Evolutionary conservation across 2,888 invertebrate species (phyloP).

Genomic region (Ophion costatus): DNA sequence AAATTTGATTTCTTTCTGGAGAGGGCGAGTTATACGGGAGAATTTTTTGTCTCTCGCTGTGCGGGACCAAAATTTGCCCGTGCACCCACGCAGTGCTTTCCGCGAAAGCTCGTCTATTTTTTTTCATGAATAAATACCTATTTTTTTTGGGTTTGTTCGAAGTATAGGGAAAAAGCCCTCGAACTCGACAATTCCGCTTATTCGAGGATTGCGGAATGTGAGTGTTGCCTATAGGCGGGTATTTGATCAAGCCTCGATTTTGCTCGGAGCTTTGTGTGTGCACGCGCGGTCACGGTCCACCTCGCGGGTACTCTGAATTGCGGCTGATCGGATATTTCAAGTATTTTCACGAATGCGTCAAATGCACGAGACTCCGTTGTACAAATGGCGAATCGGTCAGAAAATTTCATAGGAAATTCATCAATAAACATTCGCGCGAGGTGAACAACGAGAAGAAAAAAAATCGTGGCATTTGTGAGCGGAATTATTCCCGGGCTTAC

Average conservation of each 20-base stretch:
- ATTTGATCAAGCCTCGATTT: slow-evolving; percentile 34
- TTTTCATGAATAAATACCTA: slow-evolving; percentile 21
- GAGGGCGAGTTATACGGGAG: not conserved
- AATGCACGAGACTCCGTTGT: slow-evolving; percentile 33
- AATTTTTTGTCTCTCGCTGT: not conserved
- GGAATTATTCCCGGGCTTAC: slow-evolving; percentile 16
- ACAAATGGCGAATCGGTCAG: slow-evolving; percentile 29
- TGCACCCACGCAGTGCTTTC: not conserved
- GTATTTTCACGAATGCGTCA: slow-evolving; percentile 36
- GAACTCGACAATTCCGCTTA: slow-evolving; percentile 14
- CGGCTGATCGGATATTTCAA: slow-evolving; percentile 45
- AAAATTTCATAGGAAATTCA: slow-evolving; percentile 40
- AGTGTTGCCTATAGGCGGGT: slow-evolving; percentile 12
- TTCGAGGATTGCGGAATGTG: slow-evolving; percentile 41
- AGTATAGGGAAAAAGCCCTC: not conserved
- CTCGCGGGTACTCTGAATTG: slow-evolving; percentile 35
- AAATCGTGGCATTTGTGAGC: slow-evolving; percentile 16
- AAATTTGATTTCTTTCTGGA: not conserved
- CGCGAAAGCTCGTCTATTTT: not conserved
- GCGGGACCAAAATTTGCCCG: not conserved
- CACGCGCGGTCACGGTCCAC: slow-evolving; percentile 17
- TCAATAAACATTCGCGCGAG: slow-evolving; percentile 13
- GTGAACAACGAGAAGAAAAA: slow-evolving; percentile 2
- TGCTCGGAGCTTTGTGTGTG: slow-evolving; percentile 2
- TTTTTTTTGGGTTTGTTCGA: slow-evolving; percentile 13